A percentile compares a stretch with the other conserved stretches of the same genome.
Evolutionary conservation across 1,140 invertebrate species (phyloP).

Genomic region (Cherax quadricarinatus): DNA sequence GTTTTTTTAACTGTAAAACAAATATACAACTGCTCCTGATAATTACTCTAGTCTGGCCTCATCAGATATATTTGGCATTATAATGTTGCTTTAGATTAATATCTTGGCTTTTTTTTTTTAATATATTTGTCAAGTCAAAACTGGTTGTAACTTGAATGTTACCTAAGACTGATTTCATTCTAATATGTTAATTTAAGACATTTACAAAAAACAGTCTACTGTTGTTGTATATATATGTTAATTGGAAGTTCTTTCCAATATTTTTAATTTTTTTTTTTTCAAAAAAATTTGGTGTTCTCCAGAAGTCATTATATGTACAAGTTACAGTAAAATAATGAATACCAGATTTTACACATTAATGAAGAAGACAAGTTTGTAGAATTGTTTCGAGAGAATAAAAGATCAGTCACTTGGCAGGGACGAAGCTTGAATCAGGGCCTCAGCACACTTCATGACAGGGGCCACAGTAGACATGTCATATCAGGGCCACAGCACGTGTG

Average conservation of each 20-base stretch:
- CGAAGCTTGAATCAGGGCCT: neutral
- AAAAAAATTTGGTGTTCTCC: slow-evolving; percentile 56
- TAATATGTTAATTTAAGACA: slow-evolving; percentile 28
- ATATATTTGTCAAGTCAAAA: slow-evolving; percentile 7
- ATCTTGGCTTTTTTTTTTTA: neutral
- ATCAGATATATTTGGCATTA: slow-evolving; percentile 70
- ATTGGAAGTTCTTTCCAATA: slow-evolving; percentile 50
- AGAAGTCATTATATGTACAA: slow-evolving; percentile 29
- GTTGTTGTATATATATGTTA: slow-evolving; percentile 66
- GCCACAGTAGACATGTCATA: no score
- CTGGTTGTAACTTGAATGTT: slow-evolving; percentile 33
- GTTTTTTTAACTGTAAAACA: slow-evolving; percentile 45
- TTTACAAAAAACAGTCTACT: slow-evolving; percentile 32
- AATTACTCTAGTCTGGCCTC: slow-evolving; percentile 70
- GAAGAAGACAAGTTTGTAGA: neutral
- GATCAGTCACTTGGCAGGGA: neutral
- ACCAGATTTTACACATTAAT: slow-evolving; percentile 18
- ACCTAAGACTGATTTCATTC: slow-evolving; percentile 19
- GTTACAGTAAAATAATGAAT: slow-evolving; percentile 18
- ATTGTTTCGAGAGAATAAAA: neutral
- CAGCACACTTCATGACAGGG: no score
- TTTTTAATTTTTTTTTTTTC: slow-evolving; percentile 24
- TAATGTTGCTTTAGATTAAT: slow-evolving; percentile 63
- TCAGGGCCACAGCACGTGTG: no score
- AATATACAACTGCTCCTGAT: slow-evolving; percentile 64